These are phyloP conservation scores for Lasioglossum marginatum DNA, from an alignment of 2,888 invertebrate species.

Conservation along the genomic window DNA sequence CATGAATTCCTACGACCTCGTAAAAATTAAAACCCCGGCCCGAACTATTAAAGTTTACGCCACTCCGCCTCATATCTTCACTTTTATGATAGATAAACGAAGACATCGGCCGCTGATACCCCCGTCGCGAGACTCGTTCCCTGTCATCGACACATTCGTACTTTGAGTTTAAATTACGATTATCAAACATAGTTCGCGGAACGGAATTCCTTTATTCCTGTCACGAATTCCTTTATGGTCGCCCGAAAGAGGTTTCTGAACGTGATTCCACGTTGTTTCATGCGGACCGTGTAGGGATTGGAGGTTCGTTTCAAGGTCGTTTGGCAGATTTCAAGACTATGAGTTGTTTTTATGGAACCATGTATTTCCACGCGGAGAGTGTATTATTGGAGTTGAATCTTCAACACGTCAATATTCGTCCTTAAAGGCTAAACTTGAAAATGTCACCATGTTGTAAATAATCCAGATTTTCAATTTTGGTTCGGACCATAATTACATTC, in stretches of 20 bases:
- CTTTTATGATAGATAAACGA: background rate
- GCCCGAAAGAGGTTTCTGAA: background rate
- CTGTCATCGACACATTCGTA: background rate
- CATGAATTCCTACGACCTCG: background rate
- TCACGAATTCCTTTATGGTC: background rate
- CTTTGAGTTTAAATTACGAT: background rate
- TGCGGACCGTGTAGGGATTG: background rate
- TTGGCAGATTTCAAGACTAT: no score
- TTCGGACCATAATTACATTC: no score
- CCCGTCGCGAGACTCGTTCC: background rate
- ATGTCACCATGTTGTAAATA: no score
- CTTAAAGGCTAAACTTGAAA: no score
- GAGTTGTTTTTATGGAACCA: no score
- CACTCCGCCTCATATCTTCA: background rate
- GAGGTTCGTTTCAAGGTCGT: no score
- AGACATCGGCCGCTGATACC: background rate
- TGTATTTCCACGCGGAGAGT: no score
- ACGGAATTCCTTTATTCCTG: background rate
- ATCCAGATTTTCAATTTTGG: no score
- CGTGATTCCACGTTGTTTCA: background rate
- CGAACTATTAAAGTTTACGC: background rate
- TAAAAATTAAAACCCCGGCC: constrained; percentile 2
- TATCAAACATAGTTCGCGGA: background rate
- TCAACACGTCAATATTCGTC: no score
- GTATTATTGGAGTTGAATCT: no score